These are phyloP conservation scores for Monopterus albus DNA, from an alignment of 2,113 vertebrate species.

Conservation along the genomic window DNA sequence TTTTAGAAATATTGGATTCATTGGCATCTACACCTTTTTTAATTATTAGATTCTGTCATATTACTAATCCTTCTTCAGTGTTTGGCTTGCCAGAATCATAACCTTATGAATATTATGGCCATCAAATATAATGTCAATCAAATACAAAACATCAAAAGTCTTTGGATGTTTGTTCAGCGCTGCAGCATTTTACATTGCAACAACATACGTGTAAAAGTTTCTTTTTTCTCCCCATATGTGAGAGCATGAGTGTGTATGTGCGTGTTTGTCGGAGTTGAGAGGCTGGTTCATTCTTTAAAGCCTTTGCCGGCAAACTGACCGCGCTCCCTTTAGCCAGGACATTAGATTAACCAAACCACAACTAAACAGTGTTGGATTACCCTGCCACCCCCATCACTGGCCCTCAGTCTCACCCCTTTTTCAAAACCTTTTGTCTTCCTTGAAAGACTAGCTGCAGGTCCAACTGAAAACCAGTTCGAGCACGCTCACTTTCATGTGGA, in stretches of 20 bases:
- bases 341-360: constrained; percentile 27
- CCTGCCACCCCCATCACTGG: not conserved
- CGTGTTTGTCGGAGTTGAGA: not conserved
- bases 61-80: too few relatives aligned
- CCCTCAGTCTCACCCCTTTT: constrained; percentile 1
- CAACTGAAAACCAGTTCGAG: constrained; percentile 22
- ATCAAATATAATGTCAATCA: not conserved
- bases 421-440: constrained; percentile 24
- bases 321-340: not conserved
- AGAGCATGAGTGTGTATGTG: not conserved
- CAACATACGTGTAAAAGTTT: too few relatives aligned
- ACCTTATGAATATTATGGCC: too few relatives aligned
- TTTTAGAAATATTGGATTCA: too few relatives aligned
- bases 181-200: not conserved
- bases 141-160: not conserved
- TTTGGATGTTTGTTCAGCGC: not conserved
- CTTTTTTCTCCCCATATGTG: too few relatives aligned
- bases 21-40: not conserved
- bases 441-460: constrained; percentile 43
- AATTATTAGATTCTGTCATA: not conserved
- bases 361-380: constrained; percentile 45
- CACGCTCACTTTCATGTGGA: constrained; percentile 29
- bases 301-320: not conserved
- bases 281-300: constrained; percentile 13
- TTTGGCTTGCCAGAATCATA: too few relatives aligned